Evolutionary conservation across 2,797 vertebrate genomes (phyloP).

Genomic region (Helicolenus hilgendorfi): DNA sequence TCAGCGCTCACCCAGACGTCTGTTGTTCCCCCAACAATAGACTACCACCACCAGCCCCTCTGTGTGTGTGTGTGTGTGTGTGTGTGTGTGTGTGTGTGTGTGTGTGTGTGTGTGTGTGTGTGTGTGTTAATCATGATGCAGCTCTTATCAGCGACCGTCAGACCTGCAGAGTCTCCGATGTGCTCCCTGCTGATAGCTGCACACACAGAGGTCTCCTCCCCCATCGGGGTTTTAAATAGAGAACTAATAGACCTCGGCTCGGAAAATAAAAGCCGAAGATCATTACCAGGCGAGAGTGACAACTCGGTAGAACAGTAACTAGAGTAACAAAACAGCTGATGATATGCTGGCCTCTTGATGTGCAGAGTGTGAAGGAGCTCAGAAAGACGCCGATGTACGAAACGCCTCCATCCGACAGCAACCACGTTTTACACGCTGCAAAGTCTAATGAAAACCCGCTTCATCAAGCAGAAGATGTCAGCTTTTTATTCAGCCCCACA

Average conservation of each 20-base stretch:
- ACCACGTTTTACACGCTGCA: conserved; percentile 6
- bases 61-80: conserved; percentile 29
- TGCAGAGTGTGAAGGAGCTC: conserved; percentile 36
- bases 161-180: conserved; percentile 85
- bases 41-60: conserved; percentile 62
- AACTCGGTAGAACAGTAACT: conserved; percentile 58
- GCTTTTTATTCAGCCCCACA: not conserved
- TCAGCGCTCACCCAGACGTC: conserved; percentile 83
- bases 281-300: conserved; percentile 71
- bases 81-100: conserved; percentile 33
- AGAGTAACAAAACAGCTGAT: conserved; percentile 66
- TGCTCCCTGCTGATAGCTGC: conserved; percentile 87
- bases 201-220: conserved; percentile 74
- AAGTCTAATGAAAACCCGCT: conserved; percentile 27
- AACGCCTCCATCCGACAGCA: conserved; percentile 4
- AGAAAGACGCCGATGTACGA: conserved; percentile 3
- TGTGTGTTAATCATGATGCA: conserved; percentile 77
- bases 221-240: conserved; percentile 79
- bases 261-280: conserved; percentile 82
- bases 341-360: conserved; percentile 64
- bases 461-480: conserved; percentile 40
- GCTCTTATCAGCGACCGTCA: conserved; percentile 88
- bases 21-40: conserved; percentile 85
- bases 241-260: conserved; percentile 83
- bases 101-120: conserved; percentile 9